phyloP scores from a whole-genome alignment of 2,113 vertebrate genomes.

The Chelonoidis abingdonii region DNA sequence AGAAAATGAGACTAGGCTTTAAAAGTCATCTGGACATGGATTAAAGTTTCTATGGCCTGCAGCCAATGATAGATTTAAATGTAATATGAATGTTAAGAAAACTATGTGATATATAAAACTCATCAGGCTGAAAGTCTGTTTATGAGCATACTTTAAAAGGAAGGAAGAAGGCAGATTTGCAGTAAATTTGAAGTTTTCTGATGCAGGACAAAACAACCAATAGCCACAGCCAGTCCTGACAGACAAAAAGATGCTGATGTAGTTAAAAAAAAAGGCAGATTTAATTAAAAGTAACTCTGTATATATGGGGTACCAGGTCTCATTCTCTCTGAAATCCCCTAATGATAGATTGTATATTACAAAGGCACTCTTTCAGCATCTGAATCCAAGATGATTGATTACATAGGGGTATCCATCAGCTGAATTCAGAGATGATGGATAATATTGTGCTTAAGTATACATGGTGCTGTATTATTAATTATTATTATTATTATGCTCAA shows the following conservation, averaged over 20 bases:
- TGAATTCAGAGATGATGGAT: neutral
- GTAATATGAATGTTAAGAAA: constrained; percentile 31
- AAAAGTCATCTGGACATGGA: constrained; percentile 11
- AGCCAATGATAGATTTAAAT: constrained; percentile 53
- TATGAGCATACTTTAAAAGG: constrained; percentile 19
- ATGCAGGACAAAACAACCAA: neutral
- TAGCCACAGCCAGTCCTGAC: neutral
- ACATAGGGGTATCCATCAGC: neutral
- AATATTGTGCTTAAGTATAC: neutral
- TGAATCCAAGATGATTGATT: neutral
- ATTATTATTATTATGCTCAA: neutral
- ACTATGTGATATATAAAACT: constrained; percentile 30
- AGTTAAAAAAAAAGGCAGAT: constrained; percentile 14
- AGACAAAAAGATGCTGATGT: neutral
- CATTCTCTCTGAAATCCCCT: neutral
- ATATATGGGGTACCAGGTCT: constrained; percentile 21
- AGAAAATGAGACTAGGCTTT: neutral
- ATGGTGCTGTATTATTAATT: neutral
- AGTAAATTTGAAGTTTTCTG: constrained; percentile 17
- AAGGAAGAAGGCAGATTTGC: constrained; percentile 29
- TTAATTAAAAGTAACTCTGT: constrained; percentile 50
- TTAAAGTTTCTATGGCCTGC: constrained; percentile 14
- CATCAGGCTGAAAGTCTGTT: constrained; percentile 12
- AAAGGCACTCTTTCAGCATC: neutral
- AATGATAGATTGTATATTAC: neutral